A percentile compares a stretch with the other conserved stretches of the same genome.
Conservation (phyloP, 64 coral and sea anemone species). For the Platygyra sinensis region DNA sequence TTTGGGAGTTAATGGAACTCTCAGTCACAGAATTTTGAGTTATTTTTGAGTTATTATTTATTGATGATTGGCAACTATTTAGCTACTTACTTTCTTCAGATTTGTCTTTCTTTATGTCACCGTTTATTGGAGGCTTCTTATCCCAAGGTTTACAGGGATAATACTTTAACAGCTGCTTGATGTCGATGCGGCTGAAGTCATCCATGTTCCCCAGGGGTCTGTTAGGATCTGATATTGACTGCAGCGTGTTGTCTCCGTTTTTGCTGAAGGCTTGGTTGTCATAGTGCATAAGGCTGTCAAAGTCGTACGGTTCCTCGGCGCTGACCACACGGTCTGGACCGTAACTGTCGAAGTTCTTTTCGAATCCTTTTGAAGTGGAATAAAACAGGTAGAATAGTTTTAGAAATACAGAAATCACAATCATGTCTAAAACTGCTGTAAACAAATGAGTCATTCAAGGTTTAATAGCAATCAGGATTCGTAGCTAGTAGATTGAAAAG, state of each 20-base stretch:
- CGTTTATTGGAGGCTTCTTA: conserved; percentile 23
- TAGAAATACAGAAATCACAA: not conserved
- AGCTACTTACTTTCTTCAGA: conserved; percentile 3
- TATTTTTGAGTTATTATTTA: too few species aligned
- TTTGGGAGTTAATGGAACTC: not conserved
- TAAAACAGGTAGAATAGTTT: not conserved
- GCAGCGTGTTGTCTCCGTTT: conserved; percentile 73
- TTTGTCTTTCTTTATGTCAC: conserved; percentile 31
- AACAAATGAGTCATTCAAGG: too few species aligned
- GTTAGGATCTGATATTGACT: conserved; percentile 54
- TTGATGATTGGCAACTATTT: not conserved
- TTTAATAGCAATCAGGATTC: too few species aligned
- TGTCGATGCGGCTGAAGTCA: conserved; percentile 79
- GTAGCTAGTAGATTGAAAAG: too few species aligned
- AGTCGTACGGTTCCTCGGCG: conserved; percentile 61
- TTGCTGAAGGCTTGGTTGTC: conserved; percentile 80
- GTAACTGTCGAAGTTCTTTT: conserved; percentile 83
- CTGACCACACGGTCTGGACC: conserved; percentile 72
- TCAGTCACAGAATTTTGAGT: too few species aligned
- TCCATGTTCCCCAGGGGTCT: conserved; percentile 80
- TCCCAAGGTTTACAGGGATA: conserved; percentile 66
- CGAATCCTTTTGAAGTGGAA: conserved; percentile 40
- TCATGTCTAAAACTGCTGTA: not conserved
- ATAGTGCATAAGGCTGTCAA: conserved; percentile 85
- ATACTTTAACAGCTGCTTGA: conserved; percentile 66